A percentile compares a stretch with the other conserved stretches of the same genome.
Evolutionary conservation across 2,888 invertebrate species (phyloP).

Genomic region (Ernsta delagoae): DNA sequence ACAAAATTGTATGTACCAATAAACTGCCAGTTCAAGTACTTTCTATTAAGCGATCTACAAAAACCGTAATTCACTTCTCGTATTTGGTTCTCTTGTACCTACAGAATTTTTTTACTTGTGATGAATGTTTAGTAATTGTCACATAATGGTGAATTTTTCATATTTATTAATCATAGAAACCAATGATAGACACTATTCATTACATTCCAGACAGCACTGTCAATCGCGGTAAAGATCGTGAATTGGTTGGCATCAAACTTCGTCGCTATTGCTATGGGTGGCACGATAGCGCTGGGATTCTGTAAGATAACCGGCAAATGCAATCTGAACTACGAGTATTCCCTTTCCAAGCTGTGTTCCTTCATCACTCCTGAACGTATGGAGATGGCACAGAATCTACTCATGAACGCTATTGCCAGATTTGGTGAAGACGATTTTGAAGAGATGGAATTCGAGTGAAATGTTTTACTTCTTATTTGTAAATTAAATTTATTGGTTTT

Average conservation of each 20-base stretch:
- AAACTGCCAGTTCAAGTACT: no score
- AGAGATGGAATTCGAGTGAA: conserved; percentile 26
- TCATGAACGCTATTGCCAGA: conserved; percentile 80
- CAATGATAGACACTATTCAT: background rate
- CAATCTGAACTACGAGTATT: conserved; percentile 49
- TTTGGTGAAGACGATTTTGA: conserved; percentile 56
- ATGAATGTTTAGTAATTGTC: no score
- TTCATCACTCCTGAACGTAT: conserved; percentile 81
- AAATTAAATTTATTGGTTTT: background rate
- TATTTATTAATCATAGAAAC: background rate
- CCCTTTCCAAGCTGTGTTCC: conserved; percentile 60
- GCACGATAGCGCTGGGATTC: conserved; percentile 49
- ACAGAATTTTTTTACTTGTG: no score
- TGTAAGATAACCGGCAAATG: conserved; percentile 52
- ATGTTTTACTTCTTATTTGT: background rate
- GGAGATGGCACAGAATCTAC: conserved; percentile 74
- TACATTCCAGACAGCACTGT: conserved; percentile 47
- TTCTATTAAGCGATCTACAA: no score
- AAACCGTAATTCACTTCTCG: no score
- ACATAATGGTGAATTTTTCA: background rate
- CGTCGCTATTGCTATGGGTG: conserved; percentile 49
- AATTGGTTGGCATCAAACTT: conserved; percentile 55
- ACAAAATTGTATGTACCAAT: conserved; percentile 28
- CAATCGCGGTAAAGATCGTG: conserved; percentile 48
- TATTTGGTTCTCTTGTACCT: no score